Evolutionary conservation across 2,888 invertebrate genomes (phyloP).

Genomic region (Suillia variegata): DNA sequence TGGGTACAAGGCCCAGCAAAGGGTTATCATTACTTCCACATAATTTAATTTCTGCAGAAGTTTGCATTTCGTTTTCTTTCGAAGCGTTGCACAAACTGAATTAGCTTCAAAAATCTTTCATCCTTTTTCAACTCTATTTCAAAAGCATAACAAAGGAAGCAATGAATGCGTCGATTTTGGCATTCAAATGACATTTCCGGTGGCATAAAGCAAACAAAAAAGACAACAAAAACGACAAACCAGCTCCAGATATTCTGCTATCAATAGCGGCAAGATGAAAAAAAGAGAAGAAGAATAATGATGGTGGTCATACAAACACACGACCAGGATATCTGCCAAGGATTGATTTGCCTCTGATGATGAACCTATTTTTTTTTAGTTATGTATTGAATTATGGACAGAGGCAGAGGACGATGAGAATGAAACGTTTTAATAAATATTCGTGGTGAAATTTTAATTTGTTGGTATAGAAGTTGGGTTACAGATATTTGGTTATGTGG

Average conservation of each 20-base stretch:
- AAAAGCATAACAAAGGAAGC: neutral
- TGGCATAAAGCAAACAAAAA: neutral
- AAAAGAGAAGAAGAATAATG: neutral
- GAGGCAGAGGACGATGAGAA: too few relatives aligned
- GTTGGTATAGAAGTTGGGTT: too few relatives aligned
- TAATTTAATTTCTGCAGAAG: conserved; percentile 52
- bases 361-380: too few relatives aligned
- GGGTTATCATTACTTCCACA: conserved; percentile 54
- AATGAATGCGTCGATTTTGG: neutral
- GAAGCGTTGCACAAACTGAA: conserved; percentile 45
- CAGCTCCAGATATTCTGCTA: neutral
- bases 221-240: neutral
- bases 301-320: too few relatives aligned
- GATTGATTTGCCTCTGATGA: neutral
- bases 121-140: neutral
- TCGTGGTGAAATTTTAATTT: too few relatives aligned
- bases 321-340: neutral
- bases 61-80: conserved; percentile 41
- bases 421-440: too few relatives aligned
- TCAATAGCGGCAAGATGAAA: neutral
- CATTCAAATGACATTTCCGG: conserved; percentile 7
- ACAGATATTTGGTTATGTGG: too few relatives aligned
- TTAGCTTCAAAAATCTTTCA: conserved; percentile 18
- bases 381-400: too few relatives aligned
- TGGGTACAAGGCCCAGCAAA: conserved; percentile 22